Evolutionary conservation across 2,113 vertebrate species (phyloP), one percentile per base, ranked within the genome.

Genomic region (Bostrychus sinensis): DNA sequence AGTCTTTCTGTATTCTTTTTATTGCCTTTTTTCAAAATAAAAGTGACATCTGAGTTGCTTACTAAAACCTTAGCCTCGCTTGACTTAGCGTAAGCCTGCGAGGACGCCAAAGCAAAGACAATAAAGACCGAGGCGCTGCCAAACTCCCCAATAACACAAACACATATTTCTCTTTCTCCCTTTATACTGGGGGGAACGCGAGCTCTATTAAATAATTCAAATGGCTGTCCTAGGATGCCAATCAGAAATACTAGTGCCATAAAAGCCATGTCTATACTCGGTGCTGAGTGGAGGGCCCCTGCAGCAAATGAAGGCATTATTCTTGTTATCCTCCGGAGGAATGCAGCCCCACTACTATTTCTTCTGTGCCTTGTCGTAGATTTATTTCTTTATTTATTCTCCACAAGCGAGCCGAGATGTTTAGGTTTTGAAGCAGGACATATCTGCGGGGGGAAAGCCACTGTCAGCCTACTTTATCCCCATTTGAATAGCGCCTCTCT

Each of bases 181-280:
- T 68, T 67, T 64, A 25, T 71, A 73, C 73, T 74, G 14, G 41
- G 72, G 80, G 77, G 74, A 86, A 83, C 56, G 66, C 75, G 69
- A 64, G 78, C 75, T 81, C 80, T 87, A 82, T 92, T 92, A 90
- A 92, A 92, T 92, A 90, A 92, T 92, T 92, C 86, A 92, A 89
- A 90, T 79, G 80, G 78, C 70, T 90, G 89, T 88, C 86, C 86
- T 90, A 80, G 78, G 86, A 88, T 88, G 89, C 86, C 89, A 91
- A 91, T 91, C 91, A 91, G 89, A 93, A 91, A 91, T 92, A 93
- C 89, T 90, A 89, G 84, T 70, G 81, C 88, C 88, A 90, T 93
- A 91, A 93, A 92, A 91, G 86, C 75, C 65, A n/a, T 75, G 85
- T 91, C 87, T 91, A 78, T 89, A 82, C 86, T 81, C 51, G 75